These are phyloP conservation scores for Dasypogon diadema DNA, from an alignment of 2,888 invertebrate genomes.

Conservation along the genomic window DNA sequence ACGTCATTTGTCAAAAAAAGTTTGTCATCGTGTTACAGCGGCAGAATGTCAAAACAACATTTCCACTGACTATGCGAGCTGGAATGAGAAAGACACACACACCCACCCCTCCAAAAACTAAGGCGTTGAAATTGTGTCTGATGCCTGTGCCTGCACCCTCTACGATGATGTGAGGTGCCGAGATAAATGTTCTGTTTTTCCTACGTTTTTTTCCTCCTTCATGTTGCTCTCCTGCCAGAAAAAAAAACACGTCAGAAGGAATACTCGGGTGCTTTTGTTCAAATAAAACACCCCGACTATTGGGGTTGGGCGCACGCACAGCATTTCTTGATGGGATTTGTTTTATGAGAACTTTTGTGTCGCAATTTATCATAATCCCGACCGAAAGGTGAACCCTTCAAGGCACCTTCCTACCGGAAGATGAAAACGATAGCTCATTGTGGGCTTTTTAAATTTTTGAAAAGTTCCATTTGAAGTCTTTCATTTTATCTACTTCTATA, in stretches of 20 bases:
- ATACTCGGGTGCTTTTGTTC: slow-evolving; percentile 33
- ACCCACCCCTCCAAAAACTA: neutral
- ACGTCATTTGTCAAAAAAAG: slow-evolving; percentile 56
- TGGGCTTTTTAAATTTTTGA: too few species aligned
- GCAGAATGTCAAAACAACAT: slow-evolving; percentile 56
- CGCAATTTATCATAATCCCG: slow-evolving; percentile 53
- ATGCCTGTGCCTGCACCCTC: too few species aligned
- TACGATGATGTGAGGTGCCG: slow-evolving; percentile 53
- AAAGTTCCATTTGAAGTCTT: too few species aligned
- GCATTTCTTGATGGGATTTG: slow-evolving; percentile 30
- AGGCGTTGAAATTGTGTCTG: slow-evolving; percentile 47
- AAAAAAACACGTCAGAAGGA: slow-evolving; percentile 31
- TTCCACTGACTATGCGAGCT: neutral
- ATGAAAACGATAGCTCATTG: too few species aligned
- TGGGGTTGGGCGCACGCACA: neutral
- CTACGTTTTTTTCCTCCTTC: slow-evolving; percentile 18
- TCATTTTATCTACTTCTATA: too few species aligned
- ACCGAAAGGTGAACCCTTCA: slow-evolving; percentile 3
- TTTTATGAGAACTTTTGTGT: slow-evolving; percentile 23
- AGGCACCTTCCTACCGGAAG: too few species aligned
- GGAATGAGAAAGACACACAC: neutral
- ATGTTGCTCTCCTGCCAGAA: too few species aligned
- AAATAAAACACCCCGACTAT: slow-evolving; percentile 23
- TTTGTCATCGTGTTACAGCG: slow-evolving; percentile 55
- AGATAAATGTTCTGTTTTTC: slow-evolving; percentile 55